Evolutionary conservation across 2,888 invertebrate genomes (phyloP).

Genomic region (Patella caerulea): DNA sequence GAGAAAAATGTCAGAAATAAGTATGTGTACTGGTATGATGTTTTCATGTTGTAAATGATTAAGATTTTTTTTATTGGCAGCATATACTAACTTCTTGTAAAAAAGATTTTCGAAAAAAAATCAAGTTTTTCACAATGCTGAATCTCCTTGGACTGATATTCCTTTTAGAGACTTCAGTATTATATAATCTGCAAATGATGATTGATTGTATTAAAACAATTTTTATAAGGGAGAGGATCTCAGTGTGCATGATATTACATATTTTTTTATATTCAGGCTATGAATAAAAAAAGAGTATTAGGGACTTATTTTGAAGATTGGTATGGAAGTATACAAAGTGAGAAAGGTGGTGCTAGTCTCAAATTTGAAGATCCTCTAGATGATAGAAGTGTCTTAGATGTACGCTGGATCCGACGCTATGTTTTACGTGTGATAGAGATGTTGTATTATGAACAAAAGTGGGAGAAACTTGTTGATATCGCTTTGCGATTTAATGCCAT

Average conservation of each 20-base stretch:
- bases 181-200: no score
- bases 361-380: slow-evolving; percentile 68
- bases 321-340: slow-evolving; percentile 58
- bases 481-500: slow-evolving; percentile 69
- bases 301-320: slow-evolving; percentile 58
- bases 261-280: slow-evolving; percentile 40
- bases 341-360: slow-evolving; percentile 67
- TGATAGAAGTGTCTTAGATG: slow-evolving; percentile 61
- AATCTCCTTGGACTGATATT: no score
- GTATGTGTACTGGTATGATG: no score
- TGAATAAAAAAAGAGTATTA: slow-evolving; percentile 46
- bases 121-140: no score
- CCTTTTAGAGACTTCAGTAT: no score
- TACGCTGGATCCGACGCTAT: slow-evolving; percentile 61
- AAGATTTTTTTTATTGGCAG: no score
- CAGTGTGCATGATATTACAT: not conserved
- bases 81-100: no score
- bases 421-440: slow-evolving; percentile 64
- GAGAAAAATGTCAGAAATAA: no score
- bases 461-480: slow-evolving; percentile 70
- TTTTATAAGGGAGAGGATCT: not conserved
- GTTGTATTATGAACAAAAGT: slow-evolving; percentile 67
- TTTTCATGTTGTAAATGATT: no score
- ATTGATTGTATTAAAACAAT: no score
- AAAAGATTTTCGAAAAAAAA: no score